Percentiles rank a stretch among this genome's conserved stretches.
Conservation (phyloP, 2,113 vertebrate genomes). For the Enhydra lutris region DNA sequence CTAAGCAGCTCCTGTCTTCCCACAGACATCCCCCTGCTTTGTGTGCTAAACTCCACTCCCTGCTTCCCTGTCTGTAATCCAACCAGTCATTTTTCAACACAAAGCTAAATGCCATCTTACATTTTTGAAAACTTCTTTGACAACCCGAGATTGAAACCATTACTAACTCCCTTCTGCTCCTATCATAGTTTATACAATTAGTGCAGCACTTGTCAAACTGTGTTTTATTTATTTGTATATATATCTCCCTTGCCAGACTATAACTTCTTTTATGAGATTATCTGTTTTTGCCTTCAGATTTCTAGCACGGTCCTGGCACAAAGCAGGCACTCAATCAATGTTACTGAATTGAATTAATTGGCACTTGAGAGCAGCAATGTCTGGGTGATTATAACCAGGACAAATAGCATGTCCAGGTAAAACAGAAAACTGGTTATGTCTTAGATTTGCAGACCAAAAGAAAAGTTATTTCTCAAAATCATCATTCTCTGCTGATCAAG, state of each 20-base stretch:
- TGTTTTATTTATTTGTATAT: neutral
- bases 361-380: neutral
- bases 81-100: neutral
- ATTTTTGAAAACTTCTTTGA: constrained; percentile 8
- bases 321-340: neutral
- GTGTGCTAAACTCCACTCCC: neutral
- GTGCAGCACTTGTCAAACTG: neutral
- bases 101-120: neutral
- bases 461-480: neutral
- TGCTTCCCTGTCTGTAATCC: neutral
- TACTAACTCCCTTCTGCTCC: neutral
- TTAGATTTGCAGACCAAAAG: neutral
- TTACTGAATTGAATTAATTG: neutral
- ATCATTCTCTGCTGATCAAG: neutral
- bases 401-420: neutral
- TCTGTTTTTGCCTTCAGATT: neutral
- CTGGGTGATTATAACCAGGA: neutral
- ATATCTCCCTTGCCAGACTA: neutral
- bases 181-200: neutral
- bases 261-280: neutral
- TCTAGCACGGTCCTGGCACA: neutral
- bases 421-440: neutral
- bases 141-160: neutral
- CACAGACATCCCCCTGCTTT: neutral
- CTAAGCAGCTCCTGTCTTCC: neutral